Conservation (phyloP, 2,113 vertebrate genomes). For the Mus pahari region DNA sequence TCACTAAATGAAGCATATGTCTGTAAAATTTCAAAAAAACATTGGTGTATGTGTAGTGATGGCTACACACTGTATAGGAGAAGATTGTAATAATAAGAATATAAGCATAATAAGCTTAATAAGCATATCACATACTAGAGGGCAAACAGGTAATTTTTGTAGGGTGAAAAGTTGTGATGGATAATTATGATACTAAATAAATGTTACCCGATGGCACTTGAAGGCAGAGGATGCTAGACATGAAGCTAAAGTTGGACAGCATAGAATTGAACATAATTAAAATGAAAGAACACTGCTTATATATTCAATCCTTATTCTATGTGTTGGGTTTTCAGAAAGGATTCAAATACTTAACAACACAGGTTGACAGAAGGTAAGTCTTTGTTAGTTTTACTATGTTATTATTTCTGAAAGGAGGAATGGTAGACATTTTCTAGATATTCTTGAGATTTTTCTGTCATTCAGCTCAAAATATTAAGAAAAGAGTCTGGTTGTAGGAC, state of each 20-base stretch:
- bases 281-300: not conserved
- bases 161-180: not conserved
- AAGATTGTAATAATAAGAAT: not conserved
- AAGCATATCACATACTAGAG: not conserved
- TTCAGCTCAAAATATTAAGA: not conserved
- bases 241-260: not conserved
- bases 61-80: not conserved
- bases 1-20: not conserved
- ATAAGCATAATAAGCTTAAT: not conserved
- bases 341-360: not conserved
- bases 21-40: not conserved
- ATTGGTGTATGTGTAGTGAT: not conserved
- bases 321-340: not conserved
- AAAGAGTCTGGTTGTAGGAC: not conserved
- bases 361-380: not conserved
- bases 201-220: not conserved
- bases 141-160: not conserved
- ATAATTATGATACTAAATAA: not conserved
- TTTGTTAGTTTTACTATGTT: not conserved
- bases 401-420: not conserved
- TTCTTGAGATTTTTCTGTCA: not conserved
- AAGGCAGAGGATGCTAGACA: not conserved
- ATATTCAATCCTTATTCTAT: not conserved
- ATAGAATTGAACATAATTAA: not conserved
- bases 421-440: not conserved